phyloP scores from a whole-genome alignment of 2,113 vertebrate species.

The Rhineura floridana region DNA sequence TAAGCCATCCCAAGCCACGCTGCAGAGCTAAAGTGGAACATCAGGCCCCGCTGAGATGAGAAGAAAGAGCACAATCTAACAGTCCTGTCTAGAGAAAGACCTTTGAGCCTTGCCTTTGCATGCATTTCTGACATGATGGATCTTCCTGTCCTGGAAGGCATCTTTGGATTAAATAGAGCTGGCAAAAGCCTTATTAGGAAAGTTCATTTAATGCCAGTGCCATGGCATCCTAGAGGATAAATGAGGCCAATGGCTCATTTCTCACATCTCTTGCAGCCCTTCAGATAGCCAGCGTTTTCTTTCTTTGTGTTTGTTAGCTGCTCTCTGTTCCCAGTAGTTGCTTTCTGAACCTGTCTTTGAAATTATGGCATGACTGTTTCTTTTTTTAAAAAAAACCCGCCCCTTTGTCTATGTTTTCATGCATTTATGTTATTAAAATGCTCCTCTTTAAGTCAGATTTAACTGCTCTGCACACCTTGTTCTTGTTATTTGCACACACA shows the following conservation, averaged over 20 bases:
- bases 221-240: slow-evolving; percentile 52
- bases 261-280: slow-evolving; percentile 34
- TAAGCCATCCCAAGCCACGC: slow-evolving; percentile 36
- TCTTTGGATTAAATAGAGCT: slow-evolving; percentile 60
- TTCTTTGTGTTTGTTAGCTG: too few species aligned
- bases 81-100: slow-evolving; percentile 34
- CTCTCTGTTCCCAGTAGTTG: slow-evolving; percentile 47
- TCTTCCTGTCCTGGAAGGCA: slow-evolving; percentile 60
- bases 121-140: slow-evolving; percentile 57
- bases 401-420: slow-evolving; percentile 37
- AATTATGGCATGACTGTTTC: slow-evolving; percentile 43
- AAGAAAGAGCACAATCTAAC: slow-evolving; percentile 38
- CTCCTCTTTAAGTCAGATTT: slow-evolving; percentile 32
- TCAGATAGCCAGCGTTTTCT: slow-evolving; percentile 53
- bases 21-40: slow-evolving; percentile 39
- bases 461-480: not conserved
- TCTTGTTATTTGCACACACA: not conserved
- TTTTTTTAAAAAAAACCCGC: slow-evolving; percentile 40
- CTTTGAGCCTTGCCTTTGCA: slow-evolving; percentile 50
- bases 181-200: slow-evolving; percentile 55
- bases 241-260: slow-evolving; percentile 47
- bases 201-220: slow-evolving; percentile 46
- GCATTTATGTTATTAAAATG: slow-evolving; percentile 12
- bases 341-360: slow-evolving; percentile 41
- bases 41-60: slow-evolving; percentile 15